Percentiles rank a stretch among this genome's conserved stretches.
phyloP scores from a whole-genome alignment of 2,888 invertebrate species.

The Xylocampa areola region DNA sequence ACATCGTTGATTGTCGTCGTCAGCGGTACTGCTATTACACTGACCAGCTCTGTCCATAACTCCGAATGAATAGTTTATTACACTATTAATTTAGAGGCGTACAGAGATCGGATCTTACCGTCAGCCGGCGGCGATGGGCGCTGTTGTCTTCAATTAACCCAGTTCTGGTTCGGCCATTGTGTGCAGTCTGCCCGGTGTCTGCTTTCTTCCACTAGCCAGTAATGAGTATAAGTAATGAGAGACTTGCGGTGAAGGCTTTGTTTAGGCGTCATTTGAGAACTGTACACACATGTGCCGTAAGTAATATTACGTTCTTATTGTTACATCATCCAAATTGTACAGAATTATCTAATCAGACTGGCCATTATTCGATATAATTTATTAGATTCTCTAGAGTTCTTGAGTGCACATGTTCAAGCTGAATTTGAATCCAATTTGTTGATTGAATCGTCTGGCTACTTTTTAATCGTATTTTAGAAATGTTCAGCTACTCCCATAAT shows the following conservation, averaged over 20 bases:
- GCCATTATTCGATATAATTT: conserved; percentile 26
- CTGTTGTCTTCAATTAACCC: conserved; percentile 88
- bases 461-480: conserved; percentile 5
- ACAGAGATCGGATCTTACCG: conserved; percentile 76
- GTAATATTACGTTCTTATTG: conserved; percentile 66
- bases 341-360: conserved; percentile 37
- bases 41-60: conserved; percentile 51
- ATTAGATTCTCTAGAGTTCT: conserved; percentile 15
- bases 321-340: conserved; percentile 57
- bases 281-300: conserved; percentile 69
- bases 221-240: conserved; percentile 82
- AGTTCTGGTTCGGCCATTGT: conserved; percentile 83
- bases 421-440: conserved; percentile 18
- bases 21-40: conserved; percentile 54
- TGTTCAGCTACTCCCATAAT: not conserved
- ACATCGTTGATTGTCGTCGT: conserved; percentile 40
- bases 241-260: conserved; percentile 72
- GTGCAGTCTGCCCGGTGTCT: conserved; percentile 85
- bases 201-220: conserved; percentile 83
- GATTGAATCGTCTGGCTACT: not conserved
- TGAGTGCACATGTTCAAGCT: too few species aligned
- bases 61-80: conserved; percentile 72
- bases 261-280: conserved; percentile 78
- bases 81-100: conserved; percentile 74
- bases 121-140: conserved; percentile 76